phyloP scores from a whole-genome alignment of 2,113 vertebrate genomes.

The Catagonus wagneri region DNA sequence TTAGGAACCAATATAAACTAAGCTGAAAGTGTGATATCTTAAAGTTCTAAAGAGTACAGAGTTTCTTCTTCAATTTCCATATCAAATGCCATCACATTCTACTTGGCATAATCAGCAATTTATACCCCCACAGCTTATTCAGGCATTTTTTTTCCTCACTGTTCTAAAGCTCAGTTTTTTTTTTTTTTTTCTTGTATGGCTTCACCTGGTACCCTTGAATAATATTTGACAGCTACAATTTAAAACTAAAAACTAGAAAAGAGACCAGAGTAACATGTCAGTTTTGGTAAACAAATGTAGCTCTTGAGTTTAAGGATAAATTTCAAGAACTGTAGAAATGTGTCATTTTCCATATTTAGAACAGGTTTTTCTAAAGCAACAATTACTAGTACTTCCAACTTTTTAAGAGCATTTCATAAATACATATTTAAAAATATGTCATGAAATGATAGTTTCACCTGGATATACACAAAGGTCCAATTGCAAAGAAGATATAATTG shows the following conservation, averaged over 20 bases:
- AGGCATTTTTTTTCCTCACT: background rate
- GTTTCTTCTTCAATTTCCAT: background rate
- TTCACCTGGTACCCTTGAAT: background rate
- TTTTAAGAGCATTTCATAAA: background rate
- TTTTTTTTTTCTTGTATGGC: background rate
- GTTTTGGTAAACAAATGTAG: background rate
- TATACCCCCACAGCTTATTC: background rate
- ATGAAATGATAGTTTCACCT: background rate
- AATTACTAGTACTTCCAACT: background rate
- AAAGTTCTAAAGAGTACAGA: background rate
- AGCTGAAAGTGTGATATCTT: background rate
- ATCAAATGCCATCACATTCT: background rate
- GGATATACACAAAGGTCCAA: background rate
- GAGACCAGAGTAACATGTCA: background rate
- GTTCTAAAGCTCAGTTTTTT: background rate
- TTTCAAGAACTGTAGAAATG: background rate
- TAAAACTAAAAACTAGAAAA: background rate
- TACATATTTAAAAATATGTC: background rate
- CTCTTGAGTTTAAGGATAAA: background rate
- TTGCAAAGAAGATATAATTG: background rate
- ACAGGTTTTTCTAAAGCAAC: constrained; percentile 24
- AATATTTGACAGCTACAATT: background rate
- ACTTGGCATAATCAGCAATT: background rate
- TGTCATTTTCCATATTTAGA: background rate
- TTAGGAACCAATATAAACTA: background rate